phyloP scores from a whole-genome alignment of 2,888 invertebrate genomes.

The Pseudeuparius sepicola region DNA sequence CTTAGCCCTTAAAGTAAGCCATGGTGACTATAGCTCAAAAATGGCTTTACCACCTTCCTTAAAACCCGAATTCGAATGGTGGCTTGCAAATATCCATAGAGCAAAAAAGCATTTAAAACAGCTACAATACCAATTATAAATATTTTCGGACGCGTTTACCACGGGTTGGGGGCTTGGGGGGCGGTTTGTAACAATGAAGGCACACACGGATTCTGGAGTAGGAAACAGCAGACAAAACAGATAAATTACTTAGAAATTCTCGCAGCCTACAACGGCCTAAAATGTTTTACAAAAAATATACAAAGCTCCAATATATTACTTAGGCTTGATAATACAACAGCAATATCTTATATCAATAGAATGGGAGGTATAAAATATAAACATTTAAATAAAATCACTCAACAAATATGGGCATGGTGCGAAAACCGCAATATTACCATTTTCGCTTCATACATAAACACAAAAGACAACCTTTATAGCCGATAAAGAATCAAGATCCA shows the following conservation, averaged over 20 bases:
- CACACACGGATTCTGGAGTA: slow-evolving; percentile 1
- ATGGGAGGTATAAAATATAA: slow-evolving; percentile 3
- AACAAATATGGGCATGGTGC: background rate
- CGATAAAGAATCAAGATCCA: too few relatives aligned
- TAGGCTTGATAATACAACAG: slow-evolving; percentile 7
- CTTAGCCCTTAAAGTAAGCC: background rate
- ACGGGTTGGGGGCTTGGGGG: too few relatives aligned
- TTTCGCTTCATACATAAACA: slow-evolving; percentile 4
- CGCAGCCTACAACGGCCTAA: slow-evolving; percentile 8
- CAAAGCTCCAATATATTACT: slow-evolving; percentile 5
- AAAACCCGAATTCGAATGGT: slow-evolving; percentile 9
- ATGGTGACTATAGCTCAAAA: background rate
- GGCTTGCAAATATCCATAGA: slow-evolving; percentile 1
- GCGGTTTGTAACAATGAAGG: background rate
- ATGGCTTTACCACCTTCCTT: background rate
- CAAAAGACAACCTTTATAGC: too few relatives aligned
- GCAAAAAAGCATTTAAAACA: background rate
- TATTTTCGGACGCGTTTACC: slow-evolving; percentile 9
- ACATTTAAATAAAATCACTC: slow-evolving; percentile 1
- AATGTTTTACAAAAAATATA: slow-evolving; percentile 6
- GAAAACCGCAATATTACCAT: slow-evolving; percentile 2
- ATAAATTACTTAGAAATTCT: slow-evolving; percentile 10
- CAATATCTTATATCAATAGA: slow-evolving; percentile 5
- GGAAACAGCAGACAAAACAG: background rate
- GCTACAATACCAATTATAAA: slow-evolving; percentile 5